phyloP scores from a whole-genome alignment of 2,888 invertebrate genomes.

The Drosophila lutescens region DNA sequence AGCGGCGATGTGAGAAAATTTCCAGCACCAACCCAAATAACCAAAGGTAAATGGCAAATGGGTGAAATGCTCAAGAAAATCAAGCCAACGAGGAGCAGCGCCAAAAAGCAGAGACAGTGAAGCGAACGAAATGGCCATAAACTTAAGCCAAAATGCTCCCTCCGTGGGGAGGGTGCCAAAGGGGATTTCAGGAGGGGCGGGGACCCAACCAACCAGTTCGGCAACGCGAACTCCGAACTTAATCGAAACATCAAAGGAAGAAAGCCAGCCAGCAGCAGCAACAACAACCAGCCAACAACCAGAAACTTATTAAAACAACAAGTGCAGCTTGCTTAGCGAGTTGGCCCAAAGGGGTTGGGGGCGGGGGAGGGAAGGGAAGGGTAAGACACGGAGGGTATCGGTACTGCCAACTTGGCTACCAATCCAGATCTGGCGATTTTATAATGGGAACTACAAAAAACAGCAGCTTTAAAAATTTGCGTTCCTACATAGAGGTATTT shows the following conservation, averaged over 20 bases:
- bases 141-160: constrained; percentile 69
- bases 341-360: not conserved
- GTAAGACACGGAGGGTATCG: constrained; percentile 1
- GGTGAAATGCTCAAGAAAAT: constrained; percentile 80
- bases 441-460: not conserved
- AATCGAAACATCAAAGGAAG: constrained; percentile 79
- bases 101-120: constrained; percentile 67
- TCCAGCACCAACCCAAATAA: constrained; percentile 65
- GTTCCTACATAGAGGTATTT: too few relatives aligned
- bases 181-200: constrained; percentile 1
- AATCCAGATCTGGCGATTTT: not conserved
- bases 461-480: too few relatives aligned
- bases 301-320: constrained; percentile 82
- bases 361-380: not conserved
- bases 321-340: constrained; percentile 65
- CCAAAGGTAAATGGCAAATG: constrained; percentile 47
- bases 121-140: constrained; percentile 78
- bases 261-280: constrained; percentile 43
- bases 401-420: constrained; percentile 2
- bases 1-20: constrained; percentile 69
- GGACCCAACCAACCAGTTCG: constrained; percentile 73
- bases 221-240: constrained; percentile 78
- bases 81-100: constrained; percentile 65
- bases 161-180: constrained; percentile 4
- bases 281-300: constrained; percentile 44